These are phyloP conservation scores for Polyommatus icarus DNA, from an alignment of 2,888 invertebrate genomes.

Conservation along the genomic window DNA sequence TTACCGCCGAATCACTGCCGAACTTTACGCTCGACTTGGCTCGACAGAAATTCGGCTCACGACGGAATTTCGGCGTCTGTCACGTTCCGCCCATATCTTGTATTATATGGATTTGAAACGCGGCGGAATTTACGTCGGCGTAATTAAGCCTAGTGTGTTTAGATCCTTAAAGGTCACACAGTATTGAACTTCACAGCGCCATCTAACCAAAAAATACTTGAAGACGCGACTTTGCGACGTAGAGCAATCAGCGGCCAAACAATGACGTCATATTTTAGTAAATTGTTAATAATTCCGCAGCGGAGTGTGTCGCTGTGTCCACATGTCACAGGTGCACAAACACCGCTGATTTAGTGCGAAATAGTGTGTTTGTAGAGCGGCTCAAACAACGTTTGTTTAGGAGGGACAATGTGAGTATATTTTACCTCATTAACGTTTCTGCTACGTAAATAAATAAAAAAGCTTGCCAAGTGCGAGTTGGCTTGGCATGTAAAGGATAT, in stretches of 20 bases:
- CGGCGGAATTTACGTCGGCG: too few relatives aligned
- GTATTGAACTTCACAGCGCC: too few relatives aligned
- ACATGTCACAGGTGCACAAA: slow-evolving; percentile 31
- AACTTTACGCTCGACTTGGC: too few relatives aligned
- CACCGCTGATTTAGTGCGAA: slow-evolving; percentile 24
- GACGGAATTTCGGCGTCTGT: too few relatives aligned
- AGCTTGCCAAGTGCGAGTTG: background rate
- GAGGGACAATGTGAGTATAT: slow-evolving; percentile 21
- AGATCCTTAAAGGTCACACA: too few relatives aligned
- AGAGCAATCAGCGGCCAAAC: background rate
- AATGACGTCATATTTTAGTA: slow-evolving; percentile 7
- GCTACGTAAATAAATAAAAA: slow-evolving; percentile 21
- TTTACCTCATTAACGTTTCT: slow-evolving; percentile 22
- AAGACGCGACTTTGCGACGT: too few relatives aligned
- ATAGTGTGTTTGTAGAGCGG: slow-evolving; percentile 24
- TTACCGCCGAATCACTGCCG: too few relatives aligned
- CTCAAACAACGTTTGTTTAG: slow-evolving; percentile 31
- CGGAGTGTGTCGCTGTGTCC: slow-evolving; percentile 2
- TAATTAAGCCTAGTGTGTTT: too few relatives aligned
- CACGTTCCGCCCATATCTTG: too few relatives aligned
- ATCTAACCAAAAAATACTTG: too few relatives aligned
- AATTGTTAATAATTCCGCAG: background rate
- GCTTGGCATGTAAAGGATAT: background rate
- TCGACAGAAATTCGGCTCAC: too few relatives aligned
- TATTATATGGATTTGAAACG: too few relatives aligned